Base-by-base conservation (phyloP, 2,113 vertebrate species). In the Eurypyga helias region DNA sequence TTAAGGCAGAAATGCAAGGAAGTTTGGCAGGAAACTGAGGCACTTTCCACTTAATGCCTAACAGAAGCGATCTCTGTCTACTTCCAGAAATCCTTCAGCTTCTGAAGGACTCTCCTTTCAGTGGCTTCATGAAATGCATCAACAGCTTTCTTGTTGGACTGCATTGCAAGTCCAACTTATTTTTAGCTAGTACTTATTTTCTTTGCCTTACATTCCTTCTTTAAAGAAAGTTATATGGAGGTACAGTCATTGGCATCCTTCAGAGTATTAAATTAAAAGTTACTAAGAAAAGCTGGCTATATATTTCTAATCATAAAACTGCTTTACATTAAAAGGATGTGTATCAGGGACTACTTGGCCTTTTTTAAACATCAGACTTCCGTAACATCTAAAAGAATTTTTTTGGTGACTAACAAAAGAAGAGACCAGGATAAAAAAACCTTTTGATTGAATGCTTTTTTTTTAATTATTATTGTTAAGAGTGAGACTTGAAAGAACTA, bases 121-220 rank as follows among this genome's bases (percentile, higher is more conserved):
- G 61, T 70, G 54, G 7, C 58, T 92, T 61, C 49, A 81, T 62
- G 34, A 88, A 87, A 87, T 28, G 33, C 20, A 62, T 49, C 51
- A 55, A 31, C 64, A 89, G 65, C 86, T 81, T 88, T 93, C 81
- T 0, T 46, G 73, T 20, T 76, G 65, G 38, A 48, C 66, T 91
- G n/a, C 46, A 51, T 34, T 86, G 29, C 36, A 75, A 93, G 31
- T 60, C 51, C 4, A 34, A 24, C 69, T 80, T 94, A 95, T 97
- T 93, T 95, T 96, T 87, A 96, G 86, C 61, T 69, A 69, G 8
- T 21, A 72, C 24, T 79, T 84, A 28, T 38, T 78, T 93, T 89
- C 77, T 92, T 89, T 96, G 64, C 72, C 24, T 92, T 93, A 52
- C 9, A 46, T 89, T 89, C 33, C 28, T 82, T 93, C 72, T 46